Evolutionary conservation across 2,113 vertebrate genomes (phyloP).

Genomic region (Larimichthys polyactis): DNA sequence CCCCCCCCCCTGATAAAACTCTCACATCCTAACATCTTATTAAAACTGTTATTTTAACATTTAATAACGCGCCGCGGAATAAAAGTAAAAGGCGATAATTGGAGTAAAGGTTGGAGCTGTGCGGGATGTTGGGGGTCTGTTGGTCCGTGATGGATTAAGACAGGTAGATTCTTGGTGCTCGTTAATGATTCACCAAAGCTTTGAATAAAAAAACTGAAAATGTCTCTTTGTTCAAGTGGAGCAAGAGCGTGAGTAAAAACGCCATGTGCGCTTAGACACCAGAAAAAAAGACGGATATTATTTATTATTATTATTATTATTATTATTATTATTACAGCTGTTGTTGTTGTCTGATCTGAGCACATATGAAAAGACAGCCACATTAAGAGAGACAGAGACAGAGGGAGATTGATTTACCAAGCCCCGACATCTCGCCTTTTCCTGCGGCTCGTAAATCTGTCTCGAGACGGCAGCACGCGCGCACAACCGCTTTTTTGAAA

Average conservation of each 20-base stretch:
- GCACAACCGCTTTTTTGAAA: slow-evolving; percentile 67
- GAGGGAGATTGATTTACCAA: slow-evolving; percentile 90
- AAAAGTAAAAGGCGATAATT: neutral
- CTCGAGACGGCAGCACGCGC: slow-evolving; percentile 75
- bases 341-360: neutral
- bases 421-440: slow-evolving; percentile 87
- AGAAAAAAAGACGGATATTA: neutral
- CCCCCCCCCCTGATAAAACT: too few species aligned
- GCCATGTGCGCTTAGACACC: neutral
- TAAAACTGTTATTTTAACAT: slow-evolving; percentile 3
- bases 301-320: slow-evolving; percentile 24
- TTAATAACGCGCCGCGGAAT: neutral
- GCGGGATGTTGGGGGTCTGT: slow-evolving; percentile 41
- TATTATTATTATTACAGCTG: slow-evolving; percentile 28
- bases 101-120: slow-evolving; percentile 27
- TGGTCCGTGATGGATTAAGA: slow-evolving; percentile 74
- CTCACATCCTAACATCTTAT: neutral
- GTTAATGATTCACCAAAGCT: slow-evolving; percentile 73
- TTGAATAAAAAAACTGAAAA: slow-evolving; percentile 57
- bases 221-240: slow-evolving; percentile 54
- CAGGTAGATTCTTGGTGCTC: slow-evolving; percentile 68
- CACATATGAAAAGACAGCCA: neutral
- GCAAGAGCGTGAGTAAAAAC: slow-evolving; percentile 40
- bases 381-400: slow-evolving; percentile 30
- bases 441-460: slow-evolving; percentile 94